Percentiles rank a stretch among this genome's conserved stretches.
phyloP scores from a whole-genome alignment of 92 coral and sea anemone species.

The Siderastrea siderea region DNA sequence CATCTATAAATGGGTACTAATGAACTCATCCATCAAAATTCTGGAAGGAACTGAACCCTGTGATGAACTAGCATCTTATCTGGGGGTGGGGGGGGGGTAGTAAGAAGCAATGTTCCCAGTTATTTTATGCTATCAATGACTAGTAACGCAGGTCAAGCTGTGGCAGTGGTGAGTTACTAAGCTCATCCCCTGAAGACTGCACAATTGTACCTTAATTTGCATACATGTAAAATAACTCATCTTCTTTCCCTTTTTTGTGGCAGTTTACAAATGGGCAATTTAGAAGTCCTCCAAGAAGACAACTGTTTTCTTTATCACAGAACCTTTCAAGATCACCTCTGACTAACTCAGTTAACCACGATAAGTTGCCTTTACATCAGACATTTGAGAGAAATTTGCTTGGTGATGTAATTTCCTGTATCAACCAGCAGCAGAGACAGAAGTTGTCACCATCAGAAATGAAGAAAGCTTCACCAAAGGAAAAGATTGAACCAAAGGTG shows the following conservation, averaged over 20 bases:
- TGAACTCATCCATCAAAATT: no score
- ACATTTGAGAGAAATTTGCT: conserved; percentile 13
- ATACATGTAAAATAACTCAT: no score
- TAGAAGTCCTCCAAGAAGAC: conserved; percentile 20
- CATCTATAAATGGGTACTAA: no score
- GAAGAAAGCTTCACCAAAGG: background rate
- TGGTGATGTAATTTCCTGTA: conserved; percentile 22
- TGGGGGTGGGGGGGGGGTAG: no score
- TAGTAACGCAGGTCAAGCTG: no score
- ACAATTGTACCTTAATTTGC: no score
- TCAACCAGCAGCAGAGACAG: conserved; percentile 6
- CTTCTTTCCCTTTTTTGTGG: background rate
- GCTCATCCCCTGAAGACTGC: no score
- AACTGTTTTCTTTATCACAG: background rate
- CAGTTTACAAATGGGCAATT: conserved; percentile 7
- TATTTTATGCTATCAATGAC: no score
- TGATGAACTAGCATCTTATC: no score
- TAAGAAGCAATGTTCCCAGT: no score
- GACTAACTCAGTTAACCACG: background rate
- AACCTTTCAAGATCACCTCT: background rate
- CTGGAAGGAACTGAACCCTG: no score
- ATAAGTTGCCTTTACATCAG: background rate
- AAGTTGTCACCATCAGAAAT: background rate
- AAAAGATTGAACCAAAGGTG: background rate
- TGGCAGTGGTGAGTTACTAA: no score